Conservation (phyloP, 2,888 invertebrate genomes). For the Melinaea menophilus region DNA sequence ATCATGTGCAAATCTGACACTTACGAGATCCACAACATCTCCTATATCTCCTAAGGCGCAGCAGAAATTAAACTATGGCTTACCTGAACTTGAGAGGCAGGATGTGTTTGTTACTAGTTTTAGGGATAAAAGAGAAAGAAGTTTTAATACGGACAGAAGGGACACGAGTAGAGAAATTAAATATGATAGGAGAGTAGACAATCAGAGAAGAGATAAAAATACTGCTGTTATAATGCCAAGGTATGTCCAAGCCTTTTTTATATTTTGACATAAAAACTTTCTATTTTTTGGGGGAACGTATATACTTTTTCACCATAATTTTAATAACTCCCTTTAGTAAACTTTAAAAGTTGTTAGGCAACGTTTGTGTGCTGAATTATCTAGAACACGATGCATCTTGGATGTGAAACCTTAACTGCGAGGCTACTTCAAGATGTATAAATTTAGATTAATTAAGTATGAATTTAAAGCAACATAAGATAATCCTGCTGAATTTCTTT, state of each 20-base stretch:
- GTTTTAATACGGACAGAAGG: slow-evolving; percentile 52
- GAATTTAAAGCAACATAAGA: no score
- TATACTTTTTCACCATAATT: no score
- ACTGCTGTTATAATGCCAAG: slow-evolving; percentile 74
- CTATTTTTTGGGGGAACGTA: background rate
- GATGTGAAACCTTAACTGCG: no score
- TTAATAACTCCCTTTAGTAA: no score
- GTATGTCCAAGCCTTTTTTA: slow-evolving; percentile 39
- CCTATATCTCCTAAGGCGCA: slow-evolving; percentile 75
- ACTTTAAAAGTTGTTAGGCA: no score
- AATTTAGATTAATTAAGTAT: no score
- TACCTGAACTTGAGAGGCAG: slow-evolving; percentile 52
- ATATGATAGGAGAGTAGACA: slow-evolving; percentile 48
- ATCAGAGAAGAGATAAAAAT: slow-evolving; percentile 54
- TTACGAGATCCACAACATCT: slow-evolving; percentile 49
- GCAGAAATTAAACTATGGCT: slow-evolving; percentile 76
- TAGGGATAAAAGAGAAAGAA: slow-evolving; percentile 60
- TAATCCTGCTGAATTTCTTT: no score
- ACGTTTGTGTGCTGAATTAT: no score
- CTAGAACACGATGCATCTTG: no score
- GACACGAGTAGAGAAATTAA: slow-evolving; percentile 58
- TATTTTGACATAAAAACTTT: background rate
- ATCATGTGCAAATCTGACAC: slow-evolving; percentile 67
- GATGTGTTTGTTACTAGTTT: slow-evolving; percentile 69
- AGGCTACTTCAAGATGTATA: no score